Conservation (phyloP, 2,888 invertebrate genomes). For the Chrysodeixis includens region DNA sequence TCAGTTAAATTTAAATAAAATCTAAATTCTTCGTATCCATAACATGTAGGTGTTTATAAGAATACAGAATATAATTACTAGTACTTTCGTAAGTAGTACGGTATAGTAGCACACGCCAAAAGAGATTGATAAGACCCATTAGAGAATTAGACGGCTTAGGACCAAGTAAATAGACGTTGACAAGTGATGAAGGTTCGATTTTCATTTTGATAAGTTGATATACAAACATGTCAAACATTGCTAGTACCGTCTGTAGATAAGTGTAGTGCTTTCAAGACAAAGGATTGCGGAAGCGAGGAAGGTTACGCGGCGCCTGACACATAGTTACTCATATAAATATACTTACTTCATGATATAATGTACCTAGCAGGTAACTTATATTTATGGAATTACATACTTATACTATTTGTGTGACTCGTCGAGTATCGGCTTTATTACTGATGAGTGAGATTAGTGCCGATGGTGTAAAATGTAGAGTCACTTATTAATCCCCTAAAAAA, state of each 20-base stretch:
- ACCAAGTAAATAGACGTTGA: slow-evolving; percentile 9
- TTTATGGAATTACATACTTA: too few relatives aligned
- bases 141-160: slow-evolving; percentile 22
- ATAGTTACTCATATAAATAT: neutral
- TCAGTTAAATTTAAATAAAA: slow-evolving; percentile 1
- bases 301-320: slow-evolving; percentile 4
- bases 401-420: too few relatives aligned
- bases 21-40: slow-evolving; percentile 12
- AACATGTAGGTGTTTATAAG: slow-evolving; percentile 36
- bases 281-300: slow-evolving; percentile 5
- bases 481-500: too few relatives aligned
- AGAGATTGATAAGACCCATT: slow-evolving; percentile 36
- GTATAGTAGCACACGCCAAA: slow-evolving; percentile 32
- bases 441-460: too few relatives aligned
- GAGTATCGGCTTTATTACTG: too few relatives aligned
- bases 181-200: neutral
- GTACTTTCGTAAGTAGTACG: slow-evolving; percentile 45
- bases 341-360: neutral
- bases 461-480: too few relatives aligned
- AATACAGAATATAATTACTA: too few relatives aligned
- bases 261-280: slow-evolving; percentile 1
- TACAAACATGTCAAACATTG: neutral
- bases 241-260: neutral
- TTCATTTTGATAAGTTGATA: neutral
- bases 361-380: neutral